Evolutionary conservation across 2,888 invertebrate species (phyloP).

Genomic region (Amiota mariae): DNA sequence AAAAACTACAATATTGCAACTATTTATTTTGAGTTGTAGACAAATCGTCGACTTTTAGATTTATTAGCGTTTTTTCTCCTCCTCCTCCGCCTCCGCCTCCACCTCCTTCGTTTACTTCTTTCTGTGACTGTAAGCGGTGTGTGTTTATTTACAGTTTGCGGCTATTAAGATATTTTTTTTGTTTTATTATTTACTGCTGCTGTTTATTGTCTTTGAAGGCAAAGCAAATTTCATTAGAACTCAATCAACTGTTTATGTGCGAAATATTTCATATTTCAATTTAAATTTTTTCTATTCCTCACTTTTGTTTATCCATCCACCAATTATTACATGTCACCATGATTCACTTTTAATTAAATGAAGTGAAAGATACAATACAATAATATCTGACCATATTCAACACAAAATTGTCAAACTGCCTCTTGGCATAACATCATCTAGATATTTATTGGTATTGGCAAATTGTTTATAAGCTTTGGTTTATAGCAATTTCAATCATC

Average conservation of each 20-base stretch:
- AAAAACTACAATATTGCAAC: background rate
- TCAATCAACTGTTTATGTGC: slow-evolving; percentile 24
- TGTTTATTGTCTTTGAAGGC: background rate
- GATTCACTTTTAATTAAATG: slow-evolving; percentile 30
- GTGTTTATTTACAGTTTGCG: slow-evolving; percentile 23
- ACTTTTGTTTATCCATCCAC: slow-evolving; percentile 13
- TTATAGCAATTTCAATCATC: too few species aligned
- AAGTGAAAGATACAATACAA: background rate
- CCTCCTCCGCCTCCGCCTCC: too few species aligned
- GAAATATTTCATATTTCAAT: background rate
- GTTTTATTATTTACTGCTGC: slow-evolving; percentile 32
- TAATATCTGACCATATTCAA: too few species aligned
- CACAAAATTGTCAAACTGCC: too few species aligned
- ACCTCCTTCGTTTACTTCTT: too few species aligned
- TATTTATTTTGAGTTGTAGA: slow-evolving; percentile 4
- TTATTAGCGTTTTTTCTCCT: background rate
- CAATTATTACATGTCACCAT: slow-evolving; percentile 1
- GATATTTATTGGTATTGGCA: background rate
- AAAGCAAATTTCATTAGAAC: slow-evolving; percentile 28
- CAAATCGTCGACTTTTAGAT: slow-evolving; percentile 17
- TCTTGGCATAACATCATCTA: too few species aligned
- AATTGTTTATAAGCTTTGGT: slow-evolving; percentile 6
- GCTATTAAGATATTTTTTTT: slow-evolving; percentile 27
- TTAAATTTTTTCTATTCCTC: background rate
- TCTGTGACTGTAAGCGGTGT: too few species aligned